Evolutionary conservation across 2,888 invertebrate species (phyloP).

Genomic region (Abrostola triplasia): DNA sequence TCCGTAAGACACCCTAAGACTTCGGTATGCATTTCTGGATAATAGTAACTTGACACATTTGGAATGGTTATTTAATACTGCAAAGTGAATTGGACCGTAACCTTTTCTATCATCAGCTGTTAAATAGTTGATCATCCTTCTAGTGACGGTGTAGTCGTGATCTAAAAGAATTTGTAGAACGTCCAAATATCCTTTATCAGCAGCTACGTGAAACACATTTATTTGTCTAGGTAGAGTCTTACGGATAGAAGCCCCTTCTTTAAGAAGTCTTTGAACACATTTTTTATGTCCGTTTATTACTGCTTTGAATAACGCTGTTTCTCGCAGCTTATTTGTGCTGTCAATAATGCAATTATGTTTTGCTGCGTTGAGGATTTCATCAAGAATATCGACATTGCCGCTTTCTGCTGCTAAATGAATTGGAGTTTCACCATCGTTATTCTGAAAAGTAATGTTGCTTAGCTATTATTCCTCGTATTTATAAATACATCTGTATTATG

Average conservation of each 20-base stretch:
- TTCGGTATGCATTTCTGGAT: conserved; percentile 50
- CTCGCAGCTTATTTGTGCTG: conserved; percentile 66
- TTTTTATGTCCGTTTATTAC: conserved; percentile 70
- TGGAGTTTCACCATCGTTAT: conserved; percentile 68
- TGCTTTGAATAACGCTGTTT: conserved; percentile 79
- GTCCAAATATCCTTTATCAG: conserved; percentile 80
- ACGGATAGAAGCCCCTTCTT: conserved; percentile 73
- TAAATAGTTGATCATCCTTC: conserved; percentile 65
- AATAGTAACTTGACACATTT: conserved; percentile 68
- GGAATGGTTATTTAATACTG: conserved; percentile 51
- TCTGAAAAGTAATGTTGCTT: conserved; percentile 50
- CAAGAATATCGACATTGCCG: conserved; percentile 70
- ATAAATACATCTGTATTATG: too few species aligned
- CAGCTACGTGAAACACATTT: conserved; percentile 78
- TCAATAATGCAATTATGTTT: conserved; percentile 56
- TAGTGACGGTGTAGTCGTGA: conserved; percentile 67
- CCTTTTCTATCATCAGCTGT: conserved; percentile 49
- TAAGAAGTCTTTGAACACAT: conserved; percentile 74
- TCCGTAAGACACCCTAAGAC: conserved; percentile 42
- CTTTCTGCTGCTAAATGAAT: conserved; percentile 73
- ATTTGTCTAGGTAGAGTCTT: conserved; percentile 62
- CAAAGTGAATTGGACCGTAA: conserved; percentile 58
- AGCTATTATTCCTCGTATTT: too few species aligned
- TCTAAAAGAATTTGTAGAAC: conserved; percentile 83
- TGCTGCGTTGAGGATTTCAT: conserved; percentile 68